Conservation (phyloP, 2,888 invertebrate genomes). For the Coronaproctus castanopsis region DNA sequence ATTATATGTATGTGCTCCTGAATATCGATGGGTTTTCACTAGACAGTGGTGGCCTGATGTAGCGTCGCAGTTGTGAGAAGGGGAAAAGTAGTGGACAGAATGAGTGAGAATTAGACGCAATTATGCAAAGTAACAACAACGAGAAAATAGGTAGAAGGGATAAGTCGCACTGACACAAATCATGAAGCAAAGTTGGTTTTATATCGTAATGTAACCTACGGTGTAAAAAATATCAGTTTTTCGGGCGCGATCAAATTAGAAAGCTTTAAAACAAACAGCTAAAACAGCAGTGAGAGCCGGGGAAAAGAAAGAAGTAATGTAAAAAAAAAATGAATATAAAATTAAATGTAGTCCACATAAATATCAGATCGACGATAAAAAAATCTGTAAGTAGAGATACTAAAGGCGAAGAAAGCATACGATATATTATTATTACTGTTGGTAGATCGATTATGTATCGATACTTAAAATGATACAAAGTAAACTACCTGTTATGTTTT, state of each 20-base stretch:
- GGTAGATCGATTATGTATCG: no score
- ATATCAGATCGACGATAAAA: neutral
- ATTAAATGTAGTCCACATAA: neutral
- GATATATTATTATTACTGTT: neutral
- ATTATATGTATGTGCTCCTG: neutral
- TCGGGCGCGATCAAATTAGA: neutral
- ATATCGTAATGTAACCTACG: neutral
- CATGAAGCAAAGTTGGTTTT: neutral
- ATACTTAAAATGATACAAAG: no score
- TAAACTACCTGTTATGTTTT: no score
- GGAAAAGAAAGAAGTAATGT: neutral
- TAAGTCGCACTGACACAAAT: neutral
- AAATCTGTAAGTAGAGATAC: neutral
- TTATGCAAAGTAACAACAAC: neutral
- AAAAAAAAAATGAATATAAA: neutral
- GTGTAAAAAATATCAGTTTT: neutral
- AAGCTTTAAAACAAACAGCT: neutral
- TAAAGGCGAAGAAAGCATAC: neutral
- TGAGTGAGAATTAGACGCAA: neutral
- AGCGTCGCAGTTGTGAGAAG: neutral
- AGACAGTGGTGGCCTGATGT: neutral
- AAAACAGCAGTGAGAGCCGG: neutral
- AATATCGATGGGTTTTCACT: neutral
- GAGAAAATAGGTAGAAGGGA: neutral
- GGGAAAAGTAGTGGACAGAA: neutral